Evolutionary conservation across 2,888 invertebrate genomes (phyloP), one percentile per base, ranked within the genome.

Genomic region (Listrodromus nycthemerus): DNA sequence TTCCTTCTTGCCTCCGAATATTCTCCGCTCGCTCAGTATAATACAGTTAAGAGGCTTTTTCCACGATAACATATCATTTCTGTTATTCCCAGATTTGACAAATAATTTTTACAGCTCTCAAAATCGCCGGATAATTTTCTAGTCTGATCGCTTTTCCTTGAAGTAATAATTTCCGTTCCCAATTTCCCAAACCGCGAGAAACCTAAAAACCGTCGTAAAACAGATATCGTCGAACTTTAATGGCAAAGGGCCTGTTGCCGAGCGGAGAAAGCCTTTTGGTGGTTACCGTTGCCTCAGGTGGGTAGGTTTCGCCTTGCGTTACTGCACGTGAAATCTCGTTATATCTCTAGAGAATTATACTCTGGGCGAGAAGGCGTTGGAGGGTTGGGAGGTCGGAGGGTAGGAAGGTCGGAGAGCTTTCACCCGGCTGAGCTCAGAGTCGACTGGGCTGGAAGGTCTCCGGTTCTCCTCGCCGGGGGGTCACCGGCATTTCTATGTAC

Each of bases 401-500:
- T 33, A 45, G 61, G 55, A 79, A 65, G 82, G 48, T 50, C 63
- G 37, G 65, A 55, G 82, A 70, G 74, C 74, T 55, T 67, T 78
- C 73, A 70, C 37, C 8, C 73, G 67, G 63, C 33, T 65, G 78
- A 78, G 82, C 74, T 24, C n/a, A 69, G 69, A 74, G 79, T 83
- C 55, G 69, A 79, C 69, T 69, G 30, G 30, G 67, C 63, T 52
- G 41, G 19, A 78, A 83, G 75, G 27, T 66, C 52, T 76, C 63
- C 37, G 7, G 37, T 37, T 73, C 65, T 41, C 41, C 21, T 2
- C 65, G 58, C 13, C 27, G 58, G 58, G 52, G 77, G 67, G 75
- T 79, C 65, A 70, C 74, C 70, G 70, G 65, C 65, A 83, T 79
- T 79, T 79, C 58, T 50, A 79, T 75, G 65, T 71, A 79, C 69